Evolutionary conservation across 2,888 invertebrate genomes (phyloP), one percentile per base, ranked within the genome.

Genomic region (Orgyia antiqua): DNA sequence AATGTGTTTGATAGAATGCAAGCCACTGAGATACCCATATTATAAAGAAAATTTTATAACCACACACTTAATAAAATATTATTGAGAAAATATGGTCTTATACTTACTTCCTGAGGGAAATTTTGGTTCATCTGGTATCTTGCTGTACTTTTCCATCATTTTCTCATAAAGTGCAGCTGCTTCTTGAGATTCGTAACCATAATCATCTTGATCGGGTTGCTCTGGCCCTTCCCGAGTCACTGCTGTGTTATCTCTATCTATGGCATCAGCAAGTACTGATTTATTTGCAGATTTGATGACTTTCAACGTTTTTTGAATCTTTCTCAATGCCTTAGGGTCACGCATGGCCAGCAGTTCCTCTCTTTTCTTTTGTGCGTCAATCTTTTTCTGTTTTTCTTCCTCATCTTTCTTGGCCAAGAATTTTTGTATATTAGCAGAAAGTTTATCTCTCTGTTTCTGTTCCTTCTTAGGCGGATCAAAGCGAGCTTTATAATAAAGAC

Each of bases 251-350:
- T 92, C 90, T 48, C 88, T 87, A 58, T 94, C 93, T 12, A 92
- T 82, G 1, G 95, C 95, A 87, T 96, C 96, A 24, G 90, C 92
- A 42, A 96, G 77, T 1, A 93, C 95, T 2, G 95, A 92, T 64
- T 95, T 95, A 67, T 95, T 95, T 0, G 96, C 95, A 4, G 95
- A 94, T 74, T 96, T 96, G 5, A 95, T 95, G 0, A 94, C 91
- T 78, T 95, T 95, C 21, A 96, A 78, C 87, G 93, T 92, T 61
- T 93, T 92, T 34, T 90, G 91, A 33, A 94, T 93, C 57, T 93
- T 89, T 50, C 91, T 90, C 47, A 92, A 87, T 0, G 92, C 90
- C 61, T 93, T 94, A 10, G 90, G 90, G 63, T 94, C 93, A 12
- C 92, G 83, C 76, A 90, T 83, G 1, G 92, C 89, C 19, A 89